Evolutionary conservation across 2,888 invertebrate genomes (phyloP), one percentile per base, ranked within the genome.

Genomic region (Trisateles emortualis): DNA sequence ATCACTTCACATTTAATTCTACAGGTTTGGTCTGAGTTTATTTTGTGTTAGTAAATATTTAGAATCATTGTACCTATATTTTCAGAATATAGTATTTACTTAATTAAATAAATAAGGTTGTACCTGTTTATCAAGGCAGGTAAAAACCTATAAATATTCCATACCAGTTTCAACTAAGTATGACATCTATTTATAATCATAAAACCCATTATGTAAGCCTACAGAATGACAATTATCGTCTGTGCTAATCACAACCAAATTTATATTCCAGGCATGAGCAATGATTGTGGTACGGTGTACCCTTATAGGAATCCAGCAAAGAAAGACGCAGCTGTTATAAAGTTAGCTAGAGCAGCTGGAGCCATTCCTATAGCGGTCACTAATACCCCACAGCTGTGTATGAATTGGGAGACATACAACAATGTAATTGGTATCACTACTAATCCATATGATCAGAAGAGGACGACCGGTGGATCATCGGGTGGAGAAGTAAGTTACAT

Each of bases 391-490:
- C 98, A 98, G 78, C 92, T 98, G 41, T 98, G 98, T 76, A 94
- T 98, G 95, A 97, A 97, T 92, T 97, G 97, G 96, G 98, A 99
- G 87, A 97, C 97, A 0, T 95, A 95, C 69, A 99, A 99, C 87
- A 96, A 96, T 52, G 95, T 98, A 0, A 96, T 96, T 30, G 99
- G 99, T 0, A 93, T 95, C 36, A 97, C 98, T 0, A 95, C 94
- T 77, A 99, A 99, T 87, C 98, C 99, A 0, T 98, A 98, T 78
- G 96, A 98, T 79, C 94, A 95, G 47, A 94, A 94, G 22, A 94
- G 96, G 64, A 98, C 95, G 0, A 94, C 96, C 3, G 99, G 98
- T 0, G 99, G 99, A 4, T 98, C 98, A 11, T 98, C 98, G 24
- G 98, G 98, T 56, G 97, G 97, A 48, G 97, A 96, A 93, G 96